Percentiles rank a stretch among this genome's conserved stretches.
These are phyloP conservation scores for Protophormia terraenovae DNA, from an alignment of 2,888 invertebrate genomes.

Conservation along the genomic window DNA sequence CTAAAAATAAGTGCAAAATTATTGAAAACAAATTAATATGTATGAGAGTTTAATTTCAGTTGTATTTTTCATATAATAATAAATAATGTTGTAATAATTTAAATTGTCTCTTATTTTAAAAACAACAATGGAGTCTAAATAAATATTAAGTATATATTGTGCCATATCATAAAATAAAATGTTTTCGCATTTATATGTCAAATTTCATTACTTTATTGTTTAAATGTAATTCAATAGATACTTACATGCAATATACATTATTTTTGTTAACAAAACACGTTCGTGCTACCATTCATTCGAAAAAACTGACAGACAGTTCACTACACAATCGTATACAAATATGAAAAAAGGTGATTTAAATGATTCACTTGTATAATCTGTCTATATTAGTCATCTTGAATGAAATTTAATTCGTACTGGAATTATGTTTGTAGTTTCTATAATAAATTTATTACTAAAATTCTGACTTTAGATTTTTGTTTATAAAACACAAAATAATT, in stretches of 20 bases:
- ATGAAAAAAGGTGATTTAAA: neutral
- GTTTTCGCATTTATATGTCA: neutral
- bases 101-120: no score
- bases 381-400: neutral
- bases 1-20: no score
- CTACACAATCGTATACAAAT: neutral
- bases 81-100: neutral
- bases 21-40: no score
- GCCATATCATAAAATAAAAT: neutral
- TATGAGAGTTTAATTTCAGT: no score
- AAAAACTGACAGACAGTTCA: neutral
- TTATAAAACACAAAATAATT: no score
- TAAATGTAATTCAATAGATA: neutral
- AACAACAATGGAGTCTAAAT: neutral
- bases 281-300: neutral
- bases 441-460: neutral
- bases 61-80: neutral
- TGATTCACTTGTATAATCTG: neutral
- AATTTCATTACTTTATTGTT: neutral
- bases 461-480: no score
- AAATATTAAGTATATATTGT: neutral
- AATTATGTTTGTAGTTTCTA: neutral
- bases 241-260: neutral
- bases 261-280: slow-evolving; percentile 4
- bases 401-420: neutral